Conservation (phyloP, 1,140 invertebrate species). For the Caenorhabditis inopinata region DNA sequence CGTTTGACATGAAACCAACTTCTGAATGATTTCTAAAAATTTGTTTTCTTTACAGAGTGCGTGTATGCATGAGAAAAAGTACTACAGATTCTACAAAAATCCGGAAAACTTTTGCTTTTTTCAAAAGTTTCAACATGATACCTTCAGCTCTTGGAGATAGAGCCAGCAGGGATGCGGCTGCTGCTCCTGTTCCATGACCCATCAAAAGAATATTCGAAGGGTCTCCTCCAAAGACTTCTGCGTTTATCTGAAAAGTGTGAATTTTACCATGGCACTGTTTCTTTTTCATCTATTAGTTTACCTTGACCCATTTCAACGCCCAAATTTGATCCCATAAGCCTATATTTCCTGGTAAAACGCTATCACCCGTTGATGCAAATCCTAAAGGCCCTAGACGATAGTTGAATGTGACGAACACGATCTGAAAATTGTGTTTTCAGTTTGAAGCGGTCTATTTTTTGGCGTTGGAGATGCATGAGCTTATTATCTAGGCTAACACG, state of each 20-base stretch:
- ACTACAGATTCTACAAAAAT: too few relatives aligned
- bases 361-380: constrained; percentile 73
- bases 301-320: constrained; percentile 79
- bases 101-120: too few relatives aligned
- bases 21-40: too few relatives aligned
- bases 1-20: too few relatives aligned
- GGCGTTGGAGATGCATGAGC: too few relatives aligned
- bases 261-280: neutral
- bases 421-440: constrained; percentile 67
- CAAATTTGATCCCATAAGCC: constrained; percentile 91
- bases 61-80: too few relatives aligned
- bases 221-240: constrained; percentile 87
- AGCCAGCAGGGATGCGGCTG: constrained; percentile 89
- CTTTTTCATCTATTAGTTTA: constrained; percentile 67
- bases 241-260: constrained; percentile 75
- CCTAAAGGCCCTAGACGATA: constrained; percentile 86
- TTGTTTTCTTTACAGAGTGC: too few relatives aligned
- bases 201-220: constrained; percentile 86
- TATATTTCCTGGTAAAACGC: constrained; percentile 89
- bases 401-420: constrained; percentile 94
- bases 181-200: constrained; percentile 90
- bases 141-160: constrained; percentile 87
- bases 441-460: too few relatives aligned
- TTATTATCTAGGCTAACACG: too few relatives aligned
- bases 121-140: too few relatives aligned